Conservation (phyloP, 2,888 invertebrate genomes). For the Cephalotes varians region DNA sequence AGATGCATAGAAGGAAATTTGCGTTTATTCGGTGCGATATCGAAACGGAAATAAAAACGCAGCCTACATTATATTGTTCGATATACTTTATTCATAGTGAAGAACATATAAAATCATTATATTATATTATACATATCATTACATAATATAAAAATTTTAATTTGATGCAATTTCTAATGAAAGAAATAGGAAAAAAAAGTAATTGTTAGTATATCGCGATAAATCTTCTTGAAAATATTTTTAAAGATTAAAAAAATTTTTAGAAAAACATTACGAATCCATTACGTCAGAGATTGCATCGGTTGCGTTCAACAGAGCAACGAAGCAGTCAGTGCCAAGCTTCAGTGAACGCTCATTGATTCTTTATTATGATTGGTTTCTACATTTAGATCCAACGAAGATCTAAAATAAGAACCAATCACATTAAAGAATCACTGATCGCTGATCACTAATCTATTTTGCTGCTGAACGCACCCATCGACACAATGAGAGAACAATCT, state of each 20-base stretch:
- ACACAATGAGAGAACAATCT: background rate
- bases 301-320: too few relatives aligned
- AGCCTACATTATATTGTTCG: background rate
- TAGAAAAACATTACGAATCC: too few relatives aligned
- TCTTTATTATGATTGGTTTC: too few relatives aligned
- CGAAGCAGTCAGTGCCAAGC: too few relatives aligned
- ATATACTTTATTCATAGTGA: background rate
- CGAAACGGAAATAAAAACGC: background rate
- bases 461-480: too few relatives aligned
- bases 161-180: background rate
- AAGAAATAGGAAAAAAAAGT: background rate
- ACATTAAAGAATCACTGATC: too few relatives aligned
- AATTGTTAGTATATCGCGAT: background rate
- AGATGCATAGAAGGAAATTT: slow-evolving; percentile 12
- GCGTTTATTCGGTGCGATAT: slow-evolving; percentile 10
- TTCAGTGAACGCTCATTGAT: too few relatives aligned
- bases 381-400: too few relatives aligned
- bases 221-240: background rate
- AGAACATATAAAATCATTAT: background rate
- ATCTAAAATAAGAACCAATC: too few relatives aligned
- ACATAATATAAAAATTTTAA: background rate
- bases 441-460: too few relatives aligned
- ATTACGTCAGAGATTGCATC: too few relatives aligned
- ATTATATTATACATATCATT: background rate
- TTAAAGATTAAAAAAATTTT: background rate